Conservation (phyloP, 2,113 vertebrate genomes). For the Mastomys natalensis region DNA sequence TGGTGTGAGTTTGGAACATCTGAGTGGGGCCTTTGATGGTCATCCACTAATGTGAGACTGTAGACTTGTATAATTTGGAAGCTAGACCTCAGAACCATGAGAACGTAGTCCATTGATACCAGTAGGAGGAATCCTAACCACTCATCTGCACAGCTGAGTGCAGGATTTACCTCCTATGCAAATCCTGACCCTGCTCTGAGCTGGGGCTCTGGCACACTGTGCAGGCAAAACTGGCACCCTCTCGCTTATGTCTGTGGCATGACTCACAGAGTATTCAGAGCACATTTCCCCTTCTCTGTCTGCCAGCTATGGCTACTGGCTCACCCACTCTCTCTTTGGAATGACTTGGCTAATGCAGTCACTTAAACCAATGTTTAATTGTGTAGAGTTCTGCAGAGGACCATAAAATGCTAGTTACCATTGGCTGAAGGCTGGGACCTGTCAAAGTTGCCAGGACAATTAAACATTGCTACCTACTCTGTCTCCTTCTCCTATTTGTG, state of each 20-base stretch:
- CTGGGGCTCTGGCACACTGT: slow-evolving; percentile 36
- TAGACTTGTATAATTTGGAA: not conserved
- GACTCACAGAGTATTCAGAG: slow-evolving; percentile 72
- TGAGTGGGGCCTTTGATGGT: not conserved
- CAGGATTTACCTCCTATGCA: slow-evolving; percentile 24
- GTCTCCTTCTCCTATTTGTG: not conserved
- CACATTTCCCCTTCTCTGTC: slow-evolving; percentile 71
- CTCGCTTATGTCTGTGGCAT: slow-evolving; percentile 61
- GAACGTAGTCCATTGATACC: not conserved
- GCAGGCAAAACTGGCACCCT: slow-evolving; percentile 28
- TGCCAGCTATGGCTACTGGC: slow-evolving; percentile 74
- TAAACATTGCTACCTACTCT: slow-evolving; percentile 13
- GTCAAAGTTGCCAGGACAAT: not conserved
- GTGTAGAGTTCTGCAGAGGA: slow-evolving; percentile 9
- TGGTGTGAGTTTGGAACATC: not conserved
- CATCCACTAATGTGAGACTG: not conserved
- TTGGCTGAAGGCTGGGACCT: not conserved
- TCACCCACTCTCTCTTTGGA: slow-evolving; percentile 61
- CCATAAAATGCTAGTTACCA: not conserved
- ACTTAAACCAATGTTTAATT: slow-evolving; percentile 41
- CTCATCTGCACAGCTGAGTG: not conserved
- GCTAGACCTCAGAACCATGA: not conserved
- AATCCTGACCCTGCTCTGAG: slow-evolving; percentile 9
- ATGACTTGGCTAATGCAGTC: not conserved
- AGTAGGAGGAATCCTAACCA: not conserved